These are phyloP conservation scores for Artemia sinica DNA, from an alignment of 2,888 invertebrate genomes.

Conservation along the genomic window DNA sequence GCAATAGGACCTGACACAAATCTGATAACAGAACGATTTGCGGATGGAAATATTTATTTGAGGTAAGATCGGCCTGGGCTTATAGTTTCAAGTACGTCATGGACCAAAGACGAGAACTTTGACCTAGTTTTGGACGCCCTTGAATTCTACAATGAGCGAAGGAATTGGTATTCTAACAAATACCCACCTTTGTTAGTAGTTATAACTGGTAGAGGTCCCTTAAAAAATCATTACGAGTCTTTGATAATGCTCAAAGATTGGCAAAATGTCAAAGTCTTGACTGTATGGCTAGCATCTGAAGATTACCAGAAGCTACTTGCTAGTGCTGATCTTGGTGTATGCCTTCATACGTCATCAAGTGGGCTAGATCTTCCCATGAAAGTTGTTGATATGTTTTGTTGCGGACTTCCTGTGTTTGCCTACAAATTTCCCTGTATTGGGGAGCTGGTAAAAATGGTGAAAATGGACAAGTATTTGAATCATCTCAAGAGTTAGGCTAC, in stretches of 20 bases:
- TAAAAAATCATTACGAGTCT: constrained; percentile 59
- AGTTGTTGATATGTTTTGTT: constrained; percentile 98
- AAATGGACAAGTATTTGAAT: constrained; percentile 69
- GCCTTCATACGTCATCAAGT: constrained; percentile 86
- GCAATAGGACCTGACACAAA: constrained; percentile 35
- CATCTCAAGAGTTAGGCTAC: constrained; percentile 47
- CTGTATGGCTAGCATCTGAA: constrained; percentile 75
- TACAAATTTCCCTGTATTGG: constrained; percentile 59
- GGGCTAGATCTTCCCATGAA: constrained; percentile 98
- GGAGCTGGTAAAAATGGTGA: constrained; percentile 62
- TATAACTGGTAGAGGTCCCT: constrained; percentile 93
- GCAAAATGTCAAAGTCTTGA: constrained; percentile 55
- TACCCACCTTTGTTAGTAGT: constrained; percentile 66
- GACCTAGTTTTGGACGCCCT: constrained; percentile 58
- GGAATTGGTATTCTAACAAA: constrained; percentile 33
- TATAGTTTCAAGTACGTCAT: constrained; percentile 87
- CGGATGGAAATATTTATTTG: constrained; percentile 38
- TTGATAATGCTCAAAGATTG: constrained; percentile 48
- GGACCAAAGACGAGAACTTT: constrained; percentile 97
- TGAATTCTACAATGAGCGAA: constrained; percentile 50
- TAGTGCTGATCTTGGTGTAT: constrained; percentile 87
- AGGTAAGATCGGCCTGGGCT: constrained; percentile 54
- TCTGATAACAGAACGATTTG: constrained; percentile 43
- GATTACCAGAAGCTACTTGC: constrained; percentile 80
- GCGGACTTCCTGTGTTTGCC: constrained; percentile 81